phyloP scores from a whole-genome alignment of 2,797 vertebrate species.

The Pangasius sanitwongsei region DNA sequence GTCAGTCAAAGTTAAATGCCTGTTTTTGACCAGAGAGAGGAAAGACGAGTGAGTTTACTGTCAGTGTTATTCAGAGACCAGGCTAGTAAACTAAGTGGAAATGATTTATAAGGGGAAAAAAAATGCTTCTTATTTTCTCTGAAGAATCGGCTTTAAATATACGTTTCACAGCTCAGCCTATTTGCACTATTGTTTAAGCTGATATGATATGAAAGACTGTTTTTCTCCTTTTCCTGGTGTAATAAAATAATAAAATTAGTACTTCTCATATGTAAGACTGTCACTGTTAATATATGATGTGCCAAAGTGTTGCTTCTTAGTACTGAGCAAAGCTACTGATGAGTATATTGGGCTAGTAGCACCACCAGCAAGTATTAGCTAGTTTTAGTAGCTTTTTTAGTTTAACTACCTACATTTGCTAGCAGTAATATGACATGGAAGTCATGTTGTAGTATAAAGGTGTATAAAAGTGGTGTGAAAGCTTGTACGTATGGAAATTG shows the following conservation, averaged over 20 bases:
- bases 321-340: not conserved
- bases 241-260: not conserved
- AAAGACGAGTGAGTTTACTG: constrained; percentile 28
- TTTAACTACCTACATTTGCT: not conserved
- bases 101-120: not conserved
- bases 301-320: not conserved
- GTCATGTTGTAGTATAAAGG: too few species aligned
- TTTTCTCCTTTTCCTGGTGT: not conserved
- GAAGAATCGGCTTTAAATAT: not conserved
- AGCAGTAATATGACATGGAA: not conserved
- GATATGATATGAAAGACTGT: not conserved
- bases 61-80: not conserved
- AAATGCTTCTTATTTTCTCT: not conserved
- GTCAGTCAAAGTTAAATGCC: constrained; percentile 95
- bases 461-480: too few species aligned
- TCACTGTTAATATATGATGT: not conserved
- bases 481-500: not conserved
- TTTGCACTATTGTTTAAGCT: not conserved
- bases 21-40: constrained; percentile 78
- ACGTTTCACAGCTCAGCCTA: not conserved
- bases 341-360: not conserved
- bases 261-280: not conserved
- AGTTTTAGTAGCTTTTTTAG: not conserved
- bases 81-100: not conserved
- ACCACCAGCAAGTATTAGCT: not conserved